Evolutionary conservation across 2,888 invertebrate species (phyloP), one percentile per base, ranked within the genome.

Genomic region (Geotrupes spiniger): DNA sequence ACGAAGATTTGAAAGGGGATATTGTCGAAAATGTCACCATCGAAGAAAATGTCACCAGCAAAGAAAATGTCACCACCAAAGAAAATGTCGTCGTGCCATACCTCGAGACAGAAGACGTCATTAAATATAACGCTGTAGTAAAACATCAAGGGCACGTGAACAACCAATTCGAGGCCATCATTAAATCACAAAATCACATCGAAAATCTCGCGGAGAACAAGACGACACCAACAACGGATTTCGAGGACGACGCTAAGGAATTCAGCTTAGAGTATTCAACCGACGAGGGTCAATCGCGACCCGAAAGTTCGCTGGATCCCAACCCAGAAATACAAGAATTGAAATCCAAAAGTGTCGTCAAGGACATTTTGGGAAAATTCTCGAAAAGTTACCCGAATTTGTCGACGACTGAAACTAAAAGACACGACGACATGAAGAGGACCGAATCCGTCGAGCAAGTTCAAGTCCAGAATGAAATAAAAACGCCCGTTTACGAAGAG

Each of bases 341-440:
- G 39, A 60, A 63, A 43, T 59, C 60, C 36, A 62, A 63, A 49
- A 58, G 60, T 37, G 27, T 65, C 12, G 68, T 68, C 0, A 63
- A 62, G 37, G 61, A 55, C 45, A 42, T 58, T 21, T 51, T 71
- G 31, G 66, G 62, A 4, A 55, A 62, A 49, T 62, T 69, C 51
- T 63, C 68, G 0, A 63, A 64, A 47, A 63, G 65, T 2, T 63
- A 52, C 31, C 60, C 63, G 4, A 63, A 63, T 52, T 57, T 65
- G 27, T 58, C 46, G 8, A 16, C 10, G 6, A 27, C n/a, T 12
- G 10, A 21, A 26, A 14, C 36, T 14, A 50, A 42, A 17, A 39
- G 31, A 39, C n/a, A 11, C 2, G 47, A 47, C n/a, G 46, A 46
- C 16, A 17, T 42, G 3, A 29, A 44, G 11, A 15, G 11, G 14